Conservation (phyloP, 2,113 vertebrate species). For the Burhinus bistriatus region DNA sequence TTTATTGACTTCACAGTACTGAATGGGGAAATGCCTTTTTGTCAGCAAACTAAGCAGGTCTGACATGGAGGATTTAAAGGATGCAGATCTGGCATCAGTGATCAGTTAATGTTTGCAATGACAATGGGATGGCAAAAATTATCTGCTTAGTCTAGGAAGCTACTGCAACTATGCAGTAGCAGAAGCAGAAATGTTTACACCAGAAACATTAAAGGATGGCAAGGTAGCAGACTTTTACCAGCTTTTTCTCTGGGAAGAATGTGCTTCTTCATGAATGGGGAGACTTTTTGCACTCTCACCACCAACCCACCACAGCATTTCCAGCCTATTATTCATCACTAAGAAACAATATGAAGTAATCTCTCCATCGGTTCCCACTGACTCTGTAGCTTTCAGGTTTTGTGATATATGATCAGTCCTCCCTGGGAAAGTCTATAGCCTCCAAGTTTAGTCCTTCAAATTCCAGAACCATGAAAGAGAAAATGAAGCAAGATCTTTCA, state of each 20-base stretch:
- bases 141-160: neutral
- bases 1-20: slow-evolving; percentile 27
- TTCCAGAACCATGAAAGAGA: neutral
- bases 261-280: neutral
- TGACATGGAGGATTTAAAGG: neutral
- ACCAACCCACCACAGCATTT: neutral
- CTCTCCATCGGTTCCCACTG: neutral
- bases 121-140: neutral
- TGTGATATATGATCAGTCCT: neutral
- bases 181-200: neutral
- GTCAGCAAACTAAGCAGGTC: neutral
- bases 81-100: neutral
- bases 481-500: neutral
- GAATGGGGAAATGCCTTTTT: slow-evolving; percentile 6
- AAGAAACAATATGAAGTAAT: neutral
- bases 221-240: neutral
- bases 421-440: neutral
- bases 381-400: neutral
- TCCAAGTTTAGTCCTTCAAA: neutral
- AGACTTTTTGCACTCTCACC: neutral
- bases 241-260: neutral
- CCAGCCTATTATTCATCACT: neutral
- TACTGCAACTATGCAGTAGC: neutral
- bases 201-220: neutral
- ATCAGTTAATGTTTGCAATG: neutral